phyloP scores from a whole-genome alignment of 2,888 invertebrate species.

The Acronicta leporina region DNA sequence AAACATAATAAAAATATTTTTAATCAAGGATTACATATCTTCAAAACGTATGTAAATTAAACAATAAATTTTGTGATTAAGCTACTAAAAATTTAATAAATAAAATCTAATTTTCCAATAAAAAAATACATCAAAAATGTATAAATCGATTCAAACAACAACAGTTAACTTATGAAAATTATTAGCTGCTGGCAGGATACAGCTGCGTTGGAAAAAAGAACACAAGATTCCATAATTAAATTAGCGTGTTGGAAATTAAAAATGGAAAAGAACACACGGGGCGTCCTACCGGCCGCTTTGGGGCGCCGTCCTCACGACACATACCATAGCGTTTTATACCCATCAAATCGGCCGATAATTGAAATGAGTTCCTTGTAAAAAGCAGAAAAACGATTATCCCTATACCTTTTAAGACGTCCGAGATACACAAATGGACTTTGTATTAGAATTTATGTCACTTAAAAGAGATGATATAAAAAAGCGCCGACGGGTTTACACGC shows the following conservation, averaged over 20 bases:
- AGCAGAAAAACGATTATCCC: slow-evolving; percentile 88
- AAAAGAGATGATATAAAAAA: slow-evolving; percentile 87
- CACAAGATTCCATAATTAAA: slow-evolving; percentile 83
- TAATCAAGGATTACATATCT: slow-evolving; percentile 51
- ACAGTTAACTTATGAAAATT: slow-evolving; percentile 78
- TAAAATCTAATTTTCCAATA: slow-evolving; percentile 48
- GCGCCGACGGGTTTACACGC: slow-evolving; percentile 88
- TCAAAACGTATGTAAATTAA: slow-evolving; percentile 48
- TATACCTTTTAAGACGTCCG: slow-evolving; percentile 88
- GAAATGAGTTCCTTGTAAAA: slow-evolving; percentile 89
- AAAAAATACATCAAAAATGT: slow-evolving; percentile 56
- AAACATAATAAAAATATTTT: slow-evolving; percentile 58
- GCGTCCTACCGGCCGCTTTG: slow-evolving; percentile 78
- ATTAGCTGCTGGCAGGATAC: slow-evolving; percentile 79
- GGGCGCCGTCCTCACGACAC: slow-evolving; percentile 85
- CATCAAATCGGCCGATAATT: slow-evolving; percentile 88
- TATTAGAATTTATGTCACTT: slow-evolving; percentile 90
- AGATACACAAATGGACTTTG: slow-evolving; percentile 89
- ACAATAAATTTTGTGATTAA: slow-evolving; percentile 55
- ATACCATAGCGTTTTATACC: slow-evolving; percentile 85
- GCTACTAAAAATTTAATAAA: slow-evolving; percentile 55
- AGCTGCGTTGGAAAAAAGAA: slow-evolving; percentile 76
- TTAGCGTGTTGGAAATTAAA: slow-evolving; percentile 85
- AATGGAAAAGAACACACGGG: slow-evolving; percentile 74
- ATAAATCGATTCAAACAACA: slow-evolving; percentile 58